These are phyloP conservation scores for Semnopithecus entellus DNA, from an alignment of 2,113 vertebrate genomes.

Conservation along the genomic window DNA sequence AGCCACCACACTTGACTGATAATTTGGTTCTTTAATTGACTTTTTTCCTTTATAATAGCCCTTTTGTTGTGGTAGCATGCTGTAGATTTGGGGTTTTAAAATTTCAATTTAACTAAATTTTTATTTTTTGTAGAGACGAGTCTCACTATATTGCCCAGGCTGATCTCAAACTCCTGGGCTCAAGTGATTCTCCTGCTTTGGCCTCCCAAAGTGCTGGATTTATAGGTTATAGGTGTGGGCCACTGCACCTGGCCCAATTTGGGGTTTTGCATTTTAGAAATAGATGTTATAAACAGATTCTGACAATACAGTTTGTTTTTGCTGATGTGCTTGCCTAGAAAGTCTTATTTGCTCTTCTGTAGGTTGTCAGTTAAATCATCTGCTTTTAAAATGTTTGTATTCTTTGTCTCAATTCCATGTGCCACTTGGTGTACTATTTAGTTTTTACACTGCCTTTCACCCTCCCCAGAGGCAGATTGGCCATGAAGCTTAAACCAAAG, in stretches of 20 bases:
- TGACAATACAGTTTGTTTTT: background rate
- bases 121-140: too few relatives aligned
- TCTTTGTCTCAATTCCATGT: background rate
- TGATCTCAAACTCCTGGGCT: too few relatives aligned
- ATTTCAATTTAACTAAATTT: too few relatives aligned
- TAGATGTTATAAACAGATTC: background rate
- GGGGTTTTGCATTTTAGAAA: conserved; percentile 10
- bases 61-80: background rate
- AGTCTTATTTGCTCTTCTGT: background rate
- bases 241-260: background rate
- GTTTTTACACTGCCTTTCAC: background rate
- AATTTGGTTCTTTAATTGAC: conserved; percentile 29
- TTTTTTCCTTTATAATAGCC: background rate
- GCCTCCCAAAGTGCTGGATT: too few relatives aligned
- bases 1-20: background rate
- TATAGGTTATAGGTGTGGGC: too few relatives aligned
- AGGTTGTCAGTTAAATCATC: background rate
- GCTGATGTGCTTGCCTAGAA: background rate
- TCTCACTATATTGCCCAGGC: too few relatives aligned
- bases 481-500: background rate
- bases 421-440: background rate
- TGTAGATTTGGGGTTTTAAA: background rate
- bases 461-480: background rate
- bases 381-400: conserved; percentile 5
- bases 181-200: too few relatives aligned